Base-by-base conservation (phyloP, 1,140 invertebrate species). In the Mycetomoellerius zeteki region DNA sequence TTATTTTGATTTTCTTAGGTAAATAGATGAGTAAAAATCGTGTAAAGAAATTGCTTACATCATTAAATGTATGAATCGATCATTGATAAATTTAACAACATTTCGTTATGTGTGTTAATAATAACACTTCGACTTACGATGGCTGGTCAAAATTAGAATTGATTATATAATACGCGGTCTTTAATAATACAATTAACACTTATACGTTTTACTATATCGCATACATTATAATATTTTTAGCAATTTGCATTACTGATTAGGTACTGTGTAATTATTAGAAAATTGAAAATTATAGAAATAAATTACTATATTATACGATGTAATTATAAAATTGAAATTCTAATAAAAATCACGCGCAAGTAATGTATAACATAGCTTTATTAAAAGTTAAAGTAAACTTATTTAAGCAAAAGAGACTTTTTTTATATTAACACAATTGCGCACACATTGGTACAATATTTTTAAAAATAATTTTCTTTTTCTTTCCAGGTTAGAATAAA, bases 81-180 rank as follows among this genome's bases (percentile, higher is more conserved):
- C 1, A 7, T 43, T 43, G 37, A 43, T 43, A 43, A 43, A 43
- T 43, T 43, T 50, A 50, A 50, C 37, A 16, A 8, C 3, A 33
- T 16, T 72, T 86, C 85, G 88, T 87, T 85, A 21, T 81, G 3
- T 33, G 14, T 14, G 10, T n/a, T 81, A 54, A 81, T 56, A 87
- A 88, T 91, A 92, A 58, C 21, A 43, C 10, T 12, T 30, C 50
- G 10, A 21, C 19, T 19, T 54, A 33, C 62, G 8, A 33, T 56
- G 27, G 16, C 37, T 27, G 56, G 37, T 56, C 58, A 72, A 62
- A 88, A 88, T 65, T 88, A 88, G 43, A 52, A 12, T n/a, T 37
- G 47, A 73, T 71, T 81, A 43, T 54, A 75, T 89, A 52, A 72
- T 19, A n/a, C n/a, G n/a, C n/a, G n/a, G 21, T 27, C 7, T 54